Percentiles rank a stretch among this genome's conserved stretches.
Conservation (phyloP, 2,888 invertebrate species). For the Galeruca laticollis region DNA sequence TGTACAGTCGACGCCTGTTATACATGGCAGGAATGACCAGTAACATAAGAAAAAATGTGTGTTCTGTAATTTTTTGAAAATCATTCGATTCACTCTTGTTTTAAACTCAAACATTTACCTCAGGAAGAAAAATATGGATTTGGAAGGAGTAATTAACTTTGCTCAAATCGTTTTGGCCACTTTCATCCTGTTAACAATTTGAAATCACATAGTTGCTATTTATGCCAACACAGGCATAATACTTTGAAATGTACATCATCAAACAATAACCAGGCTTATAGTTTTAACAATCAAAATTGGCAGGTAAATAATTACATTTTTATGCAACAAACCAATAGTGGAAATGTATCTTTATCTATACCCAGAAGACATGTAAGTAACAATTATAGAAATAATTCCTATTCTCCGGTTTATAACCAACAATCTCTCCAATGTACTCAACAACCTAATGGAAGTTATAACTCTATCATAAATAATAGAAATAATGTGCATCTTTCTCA, state of each 20-base stretch:
- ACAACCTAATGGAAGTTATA: conserved; percentile 11
- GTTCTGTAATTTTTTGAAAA: no score
- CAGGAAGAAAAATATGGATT: no score
- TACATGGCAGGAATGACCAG: no score
- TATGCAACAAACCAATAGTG: not conserved
- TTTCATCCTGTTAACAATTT: not conserved
- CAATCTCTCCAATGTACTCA: not conserved
- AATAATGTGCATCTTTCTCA: not conserved
- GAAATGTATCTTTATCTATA: conserved; percentile 1
- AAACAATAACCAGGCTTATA: not conserved
- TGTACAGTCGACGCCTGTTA: no score
- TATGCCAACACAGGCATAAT: conserved; percentile 7
- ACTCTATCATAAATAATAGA: conserved; percentile 1
- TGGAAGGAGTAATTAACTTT: not conserved
- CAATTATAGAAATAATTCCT: conserved; percentile 10
- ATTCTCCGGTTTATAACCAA: not conserved
- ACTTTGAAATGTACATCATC: not conserved
- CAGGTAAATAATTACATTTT: conserved; percentile 5
- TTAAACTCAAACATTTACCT: no score
- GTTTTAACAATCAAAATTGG: not conserved
- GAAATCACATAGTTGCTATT: conserved; percentile 5
- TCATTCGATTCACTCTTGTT: no score
- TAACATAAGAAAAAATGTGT: no score
- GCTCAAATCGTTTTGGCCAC: conserved; percentile 11
- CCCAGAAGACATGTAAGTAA: not conserved